phyloP scores from a whole-genome alignment of 2,113 vertebrate genomes.

The Mesembrinibis cayennensis region DNA sequence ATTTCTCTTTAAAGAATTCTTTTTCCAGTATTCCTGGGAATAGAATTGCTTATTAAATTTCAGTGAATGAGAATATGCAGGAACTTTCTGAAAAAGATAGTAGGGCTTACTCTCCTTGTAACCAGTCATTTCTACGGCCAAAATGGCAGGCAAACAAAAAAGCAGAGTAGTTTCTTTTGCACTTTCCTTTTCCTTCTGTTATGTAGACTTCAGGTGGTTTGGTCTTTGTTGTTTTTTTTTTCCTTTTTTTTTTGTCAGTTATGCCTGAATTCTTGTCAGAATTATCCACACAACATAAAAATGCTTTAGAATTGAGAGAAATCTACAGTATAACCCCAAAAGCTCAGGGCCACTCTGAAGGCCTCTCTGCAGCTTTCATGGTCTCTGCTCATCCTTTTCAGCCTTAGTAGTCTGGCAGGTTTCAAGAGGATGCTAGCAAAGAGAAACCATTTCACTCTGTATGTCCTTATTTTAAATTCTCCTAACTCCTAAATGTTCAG shows the following conservation, averaged over 20 bases:
- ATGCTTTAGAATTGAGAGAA: not conserved
- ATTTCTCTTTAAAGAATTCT: not conserved
- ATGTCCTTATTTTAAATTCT: not conserved
- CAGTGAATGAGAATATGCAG: not conserved
- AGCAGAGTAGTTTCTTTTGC: not conserved
- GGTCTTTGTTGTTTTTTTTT: fast-evolving
- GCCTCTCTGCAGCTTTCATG: not conserved
- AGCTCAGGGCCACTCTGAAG: not conserved
- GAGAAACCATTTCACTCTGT: not conserved
- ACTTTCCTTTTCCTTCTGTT: not conserved
- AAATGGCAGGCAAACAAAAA: not conserved
- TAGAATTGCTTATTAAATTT: not conserved
- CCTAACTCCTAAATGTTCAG: not conserved
- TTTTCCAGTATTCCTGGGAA: not conserved
- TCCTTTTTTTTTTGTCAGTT: not conserved
- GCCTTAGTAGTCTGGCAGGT: not conserved
- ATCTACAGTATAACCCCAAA: not conserved
- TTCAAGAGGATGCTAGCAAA: not conserved
- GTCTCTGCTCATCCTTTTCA: not conserved
- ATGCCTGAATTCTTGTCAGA: not conserved
- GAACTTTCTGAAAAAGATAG: not conserved
- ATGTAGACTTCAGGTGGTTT: not conserved
- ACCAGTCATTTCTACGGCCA: fast-evolving
- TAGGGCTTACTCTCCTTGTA: not conserved
- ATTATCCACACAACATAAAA: not conserved